Evolutionary conservation across 2,797 vertebrate species (phyloP).

Genomic region (Columba guinea): DNA sequence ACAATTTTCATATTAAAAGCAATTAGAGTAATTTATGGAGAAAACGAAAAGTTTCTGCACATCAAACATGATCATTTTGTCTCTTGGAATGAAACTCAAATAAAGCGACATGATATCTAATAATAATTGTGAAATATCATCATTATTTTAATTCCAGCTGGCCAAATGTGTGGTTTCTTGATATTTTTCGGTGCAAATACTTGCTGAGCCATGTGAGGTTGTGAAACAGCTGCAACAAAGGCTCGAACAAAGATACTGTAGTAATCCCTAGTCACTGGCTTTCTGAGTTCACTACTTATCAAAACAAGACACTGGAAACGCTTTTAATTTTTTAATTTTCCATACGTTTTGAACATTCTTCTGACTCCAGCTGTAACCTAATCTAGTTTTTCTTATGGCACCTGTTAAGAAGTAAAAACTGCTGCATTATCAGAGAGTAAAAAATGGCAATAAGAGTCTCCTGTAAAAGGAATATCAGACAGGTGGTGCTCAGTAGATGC

Average conservation of each 20-base stretch:
- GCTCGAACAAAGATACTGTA: neutral
- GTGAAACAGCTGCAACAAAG: neutral
- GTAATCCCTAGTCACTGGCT: neutral
- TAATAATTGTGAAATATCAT: neutral
- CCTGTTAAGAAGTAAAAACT: neutral
- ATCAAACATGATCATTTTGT: neutral
- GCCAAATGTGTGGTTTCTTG: neutral
- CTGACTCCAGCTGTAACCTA: neutral
- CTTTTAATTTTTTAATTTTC: neutral
- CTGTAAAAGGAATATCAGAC: neutral
- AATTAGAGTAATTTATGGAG: constrained; percentile 2
- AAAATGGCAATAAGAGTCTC: neutral
- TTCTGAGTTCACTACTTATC: neutral
- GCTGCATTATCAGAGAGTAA: neutral
- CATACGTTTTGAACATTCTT: neutral
- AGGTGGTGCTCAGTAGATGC: neutral
- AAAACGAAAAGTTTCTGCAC: neutral
- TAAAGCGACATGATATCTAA: neutral
- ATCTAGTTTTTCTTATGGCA: neutral
- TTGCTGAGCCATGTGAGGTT: neutral
- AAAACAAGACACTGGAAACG: neutral
- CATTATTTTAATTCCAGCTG: neutral
- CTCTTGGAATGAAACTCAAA: neutral
- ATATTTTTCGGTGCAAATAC: neutral
- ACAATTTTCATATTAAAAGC: neutral